phyloP scores from a whole-genome alignment of 2,113 vertebrate species.

The Oryzias curvinotus region DNA sequence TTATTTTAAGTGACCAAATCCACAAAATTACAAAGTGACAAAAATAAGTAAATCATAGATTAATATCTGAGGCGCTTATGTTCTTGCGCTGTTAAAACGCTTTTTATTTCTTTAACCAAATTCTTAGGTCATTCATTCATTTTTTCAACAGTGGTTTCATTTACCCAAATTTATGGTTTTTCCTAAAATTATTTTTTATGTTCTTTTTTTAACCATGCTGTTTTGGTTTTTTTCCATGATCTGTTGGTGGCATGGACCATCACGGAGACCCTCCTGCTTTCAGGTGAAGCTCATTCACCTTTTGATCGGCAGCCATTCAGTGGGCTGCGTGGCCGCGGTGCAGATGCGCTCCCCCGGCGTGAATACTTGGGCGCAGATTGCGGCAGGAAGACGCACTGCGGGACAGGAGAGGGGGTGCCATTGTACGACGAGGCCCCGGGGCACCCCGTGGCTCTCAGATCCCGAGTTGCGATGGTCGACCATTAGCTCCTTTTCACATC shows the following conservation, averaged over 20 bases:
- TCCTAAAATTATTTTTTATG: too few relatives aligned
- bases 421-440: conserved; percentile 71
- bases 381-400: conserved; percentile 81
- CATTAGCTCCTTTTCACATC: conserved; percentile 82
- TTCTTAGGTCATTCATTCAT: too few relatives aligned
- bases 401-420: conserved; percentile 67
- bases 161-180: too few relatives aligned
- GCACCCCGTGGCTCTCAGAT: conserved; percentile 77
- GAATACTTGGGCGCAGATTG: conserved; percentile 71
- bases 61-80: too few relatives aligned
- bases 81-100: too few relatives aligned
- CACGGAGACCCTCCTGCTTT: conserved; percentile 11
- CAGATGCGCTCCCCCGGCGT: conserved; percentile 67
- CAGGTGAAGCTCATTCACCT: conserved; percentile 49
- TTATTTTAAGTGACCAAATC: too few relatives aligned
- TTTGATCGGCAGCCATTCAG: conserved; percentile 45
- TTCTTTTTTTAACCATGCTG: too few relatives aligned
- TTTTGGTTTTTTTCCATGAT: too few relatives aligned
- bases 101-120: too few relatives aligned
- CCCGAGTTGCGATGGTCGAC: conserved; percentile 81
- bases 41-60: too few relatives aligned
- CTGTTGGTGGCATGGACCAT: neutral
- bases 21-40: too few relatives aligned
- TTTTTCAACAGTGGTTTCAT: too few relatives aligned
- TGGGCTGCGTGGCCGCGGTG: conserved; percentile 30